Conservation (phyloP, 2,113 vertebrate species). For the Dissostichus mawsoni region DNA sequence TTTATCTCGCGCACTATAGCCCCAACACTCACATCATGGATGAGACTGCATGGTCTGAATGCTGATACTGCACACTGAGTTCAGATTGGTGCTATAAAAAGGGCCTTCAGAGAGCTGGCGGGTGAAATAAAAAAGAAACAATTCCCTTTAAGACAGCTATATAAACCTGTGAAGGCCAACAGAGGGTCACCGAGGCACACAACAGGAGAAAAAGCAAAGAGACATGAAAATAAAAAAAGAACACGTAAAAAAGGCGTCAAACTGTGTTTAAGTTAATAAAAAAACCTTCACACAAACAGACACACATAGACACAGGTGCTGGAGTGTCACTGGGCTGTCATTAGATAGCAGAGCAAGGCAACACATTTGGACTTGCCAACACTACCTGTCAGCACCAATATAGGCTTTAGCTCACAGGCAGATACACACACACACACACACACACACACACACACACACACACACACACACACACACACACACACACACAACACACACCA, state of each 20-base stretch:
- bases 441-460: neutral
- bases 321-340: constrained; percentile 24
- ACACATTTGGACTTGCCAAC: constrained; percentile 62
- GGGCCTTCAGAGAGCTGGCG: constrained; percentile 22
- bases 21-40: neutral
- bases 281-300: constrained; percentile 18
- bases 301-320: neutral
- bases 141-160: constrained; percentile 16
- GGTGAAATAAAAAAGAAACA: constrained; percentile 8
- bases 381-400: constrained; percentile 59
- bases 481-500: no score
- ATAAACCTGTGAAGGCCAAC: constrained; percentile 11
- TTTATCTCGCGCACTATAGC: neutral
- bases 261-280: constrained; percentile 16
- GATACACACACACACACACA: neutral
- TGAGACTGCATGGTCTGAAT: neutral
- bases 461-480: no score
- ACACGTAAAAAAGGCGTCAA: constrained; percentile 33
- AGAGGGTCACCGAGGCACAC: constrained; percentile 1
- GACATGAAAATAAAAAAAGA: neutral
- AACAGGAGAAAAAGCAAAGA: constrained; percentile 10
- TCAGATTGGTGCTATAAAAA: neutral
- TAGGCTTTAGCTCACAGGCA: constrained; percentile 13
- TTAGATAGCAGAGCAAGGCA: constrained; percentile 48
- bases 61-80: neutral